Conservation (phyloP, 2,113 vertebrate species). For the Corvus cornix region DNA sequence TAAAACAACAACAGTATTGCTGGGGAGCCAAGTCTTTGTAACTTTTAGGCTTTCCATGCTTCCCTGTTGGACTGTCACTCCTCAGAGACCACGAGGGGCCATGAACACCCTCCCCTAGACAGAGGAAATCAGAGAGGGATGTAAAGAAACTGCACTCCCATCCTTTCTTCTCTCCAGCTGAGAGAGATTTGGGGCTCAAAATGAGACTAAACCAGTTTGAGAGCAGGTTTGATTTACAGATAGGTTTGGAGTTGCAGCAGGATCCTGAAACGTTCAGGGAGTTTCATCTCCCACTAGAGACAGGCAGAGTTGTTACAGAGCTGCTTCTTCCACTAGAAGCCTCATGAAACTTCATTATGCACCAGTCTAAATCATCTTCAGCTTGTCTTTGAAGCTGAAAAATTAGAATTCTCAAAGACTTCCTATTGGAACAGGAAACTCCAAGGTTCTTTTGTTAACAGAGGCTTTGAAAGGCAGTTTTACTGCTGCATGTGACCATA, state of each 20-base stretch:
- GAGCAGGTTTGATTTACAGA: not conserved
- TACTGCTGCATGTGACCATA: not conserved
- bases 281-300: not conserved
- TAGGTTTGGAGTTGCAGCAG: not conserved
- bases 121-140: not conserved
- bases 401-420: not conserved
- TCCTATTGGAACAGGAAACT: not conserved
- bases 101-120: rapidly evolving
- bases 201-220: not conserved
- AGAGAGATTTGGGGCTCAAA: not conserved
- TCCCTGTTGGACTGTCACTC: not conserved
- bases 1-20: not conserved
- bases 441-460: not conserved
- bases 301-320: not conserved
- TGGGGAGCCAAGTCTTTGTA: too few species aligned
- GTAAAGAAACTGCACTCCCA: not conserved
- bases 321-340: not conserved
- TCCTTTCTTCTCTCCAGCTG: not conserved
- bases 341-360: not conserved
- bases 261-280: not conserved
- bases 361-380: not conserved
- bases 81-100: not conserved
- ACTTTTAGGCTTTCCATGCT: rapidly evolving
- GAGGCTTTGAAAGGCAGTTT: not conserved
- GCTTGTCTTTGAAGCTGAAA: not conserved